These are phyloP conservation scores for Bradysia coprophila DNA, from an alignment of 1,140 invertebrate genomes.

Conservation along the genomic window DNA sequence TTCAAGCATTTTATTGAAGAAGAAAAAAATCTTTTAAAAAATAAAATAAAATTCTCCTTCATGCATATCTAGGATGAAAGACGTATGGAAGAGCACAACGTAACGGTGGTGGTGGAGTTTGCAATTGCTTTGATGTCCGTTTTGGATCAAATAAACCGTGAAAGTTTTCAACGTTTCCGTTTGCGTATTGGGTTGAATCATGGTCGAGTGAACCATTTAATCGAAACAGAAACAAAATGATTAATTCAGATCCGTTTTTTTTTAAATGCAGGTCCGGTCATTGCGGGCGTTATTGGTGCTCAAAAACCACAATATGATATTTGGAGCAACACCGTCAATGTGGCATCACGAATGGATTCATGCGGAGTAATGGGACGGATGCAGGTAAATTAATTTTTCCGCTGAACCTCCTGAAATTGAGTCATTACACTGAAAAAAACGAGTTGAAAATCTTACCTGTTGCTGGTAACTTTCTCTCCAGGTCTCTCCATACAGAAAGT, in stretches of 20 bases:
- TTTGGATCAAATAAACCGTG: constrained; percentile 86
- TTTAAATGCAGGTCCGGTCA: too few species aligned
- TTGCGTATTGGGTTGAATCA: constrained; percentile 84
- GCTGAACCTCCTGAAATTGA: too few species aligned
- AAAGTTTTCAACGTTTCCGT: constrained; percentile 91
- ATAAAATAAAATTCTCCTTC: not conserved
- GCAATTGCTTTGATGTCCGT: constrained; percentile 81
- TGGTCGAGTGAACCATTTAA: too few species aligned
- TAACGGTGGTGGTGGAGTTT: constrained; percentile 83
- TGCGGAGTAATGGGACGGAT: constrained; percentile 75
- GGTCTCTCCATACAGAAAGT: too few species aligned
- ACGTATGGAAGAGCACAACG: constrained; percentile 67
- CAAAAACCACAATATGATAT: constrained; percentile 97
- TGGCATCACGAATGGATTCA: constrained; percentile 90
- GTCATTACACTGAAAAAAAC: too few species aligned
- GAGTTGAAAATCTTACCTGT: too few species aligned
- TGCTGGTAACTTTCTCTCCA: too few species aligned
- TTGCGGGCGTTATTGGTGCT: constrained; percentile 84
- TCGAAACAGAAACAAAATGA: too few species aligned
- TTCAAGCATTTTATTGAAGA: not conserved
- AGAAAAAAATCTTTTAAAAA: not conserved
- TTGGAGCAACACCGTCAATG: constrained; percentile 97
- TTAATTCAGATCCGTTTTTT: too few species aligned
- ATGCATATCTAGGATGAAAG: constrained; percentile 45
- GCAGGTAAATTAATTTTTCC: constrained; percentile 46